Evolutionary conservation across 2,113 vertebrate species (phyloP).

Genomic region (Grantiella picta): DNA sequence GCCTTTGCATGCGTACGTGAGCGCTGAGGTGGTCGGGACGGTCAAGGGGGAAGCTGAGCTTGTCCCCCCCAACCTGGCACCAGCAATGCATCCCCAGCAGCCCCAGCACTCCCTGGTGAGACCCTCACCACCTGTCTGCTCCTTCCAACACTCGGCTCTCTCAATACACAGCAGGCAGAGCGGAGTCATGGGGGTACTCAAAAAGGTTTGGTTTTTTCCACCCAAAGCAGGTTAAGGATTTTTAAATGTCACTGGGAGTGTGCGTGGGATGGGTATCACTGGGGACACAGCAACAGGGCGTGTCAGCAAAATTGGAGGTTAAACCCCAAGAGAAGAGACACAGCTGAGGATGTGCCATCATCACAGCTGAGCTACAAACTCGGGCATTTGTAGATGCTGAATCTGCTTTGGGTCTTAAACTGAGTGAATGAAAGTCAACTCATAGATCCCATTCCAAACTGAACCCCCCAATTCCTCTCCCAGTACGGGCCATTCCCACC

Average conservation of each 20-base stretch:
- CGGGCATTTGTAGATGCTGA: not conserved
- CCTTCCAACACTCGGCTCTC: not conserved
- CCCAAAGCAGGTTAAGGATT: not conserved
- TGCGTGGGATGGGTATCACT: not conserved
- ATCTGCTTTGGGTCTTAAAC: not conserved
- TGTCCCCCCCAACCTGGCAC: fast-evolving
- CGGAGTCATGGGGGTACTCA: fast-evolving
- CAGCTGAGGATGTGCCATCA: not conserved
- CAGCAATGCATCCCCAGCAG: fast-evolving
- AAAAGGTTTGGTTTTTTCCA: not conserved
- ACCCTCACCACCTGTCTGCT: not conserved
- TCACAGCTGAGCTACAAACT: fast-evolving
- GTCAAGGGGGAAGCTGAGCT: not conserved
- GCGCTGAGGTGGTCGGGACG: not conserved
- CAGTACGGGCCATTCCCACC: fast-evolving
- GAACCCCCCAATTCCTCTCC: not conserved
- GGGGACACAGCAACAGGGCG: not conserved
- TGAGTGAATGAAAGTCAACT: fast-evolving
- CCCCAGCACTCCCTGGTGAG: not conserved
- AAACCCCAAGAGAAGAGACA: not conserved
- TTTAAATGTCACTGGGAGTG: fast-evolving
- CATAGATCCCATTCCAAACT: not conserved
- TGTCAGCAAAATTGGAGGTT: not conserved
- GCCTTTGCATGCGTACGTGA: fast-evolving
- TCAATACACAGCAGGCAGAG: not conserved